These are phyloP conservation scores for Cantharis rufa DNA, from an alignment of 2,888 invertebrate genomes.

Conservation along the genomic window DNA sequence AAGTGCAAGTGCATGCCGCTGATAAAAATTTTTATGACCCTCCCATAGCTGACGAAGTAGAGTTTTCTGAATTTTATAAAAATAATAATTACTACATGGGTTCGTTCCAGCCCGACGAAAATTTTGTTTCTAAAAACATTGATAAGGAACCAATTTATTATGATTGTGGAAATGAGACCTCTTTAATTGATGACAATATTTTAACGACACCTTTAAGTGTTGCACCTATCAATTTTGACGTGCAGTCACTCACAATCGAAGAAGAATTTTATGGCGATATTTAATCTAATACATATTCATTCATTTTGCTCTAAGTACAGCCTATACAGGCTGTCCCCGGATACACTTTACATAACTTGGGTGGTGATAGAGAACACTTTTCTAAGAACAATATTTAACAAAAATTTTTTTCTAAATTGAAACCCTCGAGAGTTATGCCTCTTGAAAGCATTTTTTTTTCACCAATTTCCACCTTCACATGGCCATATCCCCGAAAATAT, in stretches of 20 bases:
- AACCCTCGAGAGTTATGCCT: no score
- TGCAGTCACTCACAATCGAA: slow-evolving; percentile 24
- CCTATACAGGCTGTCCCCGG: no score
- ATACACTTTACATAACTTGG: no score
- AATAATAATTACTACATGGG: neutral
- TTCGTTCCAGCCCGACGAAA: neutral
- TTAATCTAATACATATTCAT: slow-evolving; percentile 14
- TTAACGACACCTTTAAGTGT: neutral
- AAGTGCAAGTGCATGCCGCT: slow-evolving; percentile 4
- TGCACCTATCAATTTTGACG: slow-evolving; percentile 26
- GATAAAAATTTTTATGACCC: neutral
- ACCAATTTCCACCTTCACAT: no score
- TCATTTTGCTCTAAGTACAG: neutral
- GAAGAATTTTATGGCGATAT: slow-evolving; percentile 36
- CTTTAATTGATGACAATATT: neutral
- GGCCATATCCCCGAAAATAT: no score
- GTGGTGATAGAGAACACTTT: no score
- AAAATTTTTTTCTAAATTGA: no score
- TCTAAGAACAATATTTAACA: no score
- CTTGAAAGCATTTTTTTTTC: no score
- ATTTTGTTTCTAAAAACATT: neutral
- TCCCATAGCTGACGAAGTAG: neutral
- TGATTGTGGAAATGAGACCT: neutral
- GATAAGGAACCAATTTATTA: neutral
- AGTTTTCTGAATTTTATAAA: neutral